Percentiles rank a stretch among this genome's conserved stretches.
These are phyloP conservation scores for Alviniconcha strummeri DNA, from an alignment of 2,888 invertebrate species.

Conservation along the genomic window DNA sequence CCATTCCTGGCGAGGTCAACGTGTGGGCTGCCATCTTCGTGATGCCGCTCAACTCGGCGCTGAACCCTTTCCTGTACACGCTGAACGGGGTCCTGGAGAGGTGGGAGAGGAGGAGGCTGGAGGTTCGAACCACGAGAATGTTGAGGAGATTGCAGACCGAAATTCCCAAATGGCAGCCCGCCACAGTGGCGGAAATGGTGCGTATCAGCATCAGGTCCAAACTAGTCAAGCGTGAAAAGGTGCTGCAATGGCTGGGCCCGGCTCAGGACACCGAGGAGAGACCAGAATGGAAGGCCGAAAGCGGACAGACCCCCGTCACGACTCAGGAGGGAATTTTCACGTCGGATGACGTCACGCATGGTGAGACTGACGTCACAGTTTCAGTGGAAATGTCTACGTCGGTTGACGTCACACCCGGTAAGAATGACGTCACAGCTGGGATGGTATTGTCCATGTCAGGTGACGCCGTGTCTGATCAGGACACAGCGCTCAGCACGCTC, in stretches of 20 bases:
- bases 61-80: slow-evolving; percentile 72
- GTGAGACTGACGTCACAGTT: too few relatives aligned
- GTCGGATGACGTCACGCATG: too few relatives aligned
- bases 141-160: slow-evolving; percentile 17
- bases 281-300: too few relatives aligned
- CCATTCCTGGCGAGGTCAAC: slow-evolving; percentile 37
- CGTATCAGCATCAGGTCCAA: slow-evolving; percentile 1
- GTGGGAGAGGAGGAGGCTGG: neutral
- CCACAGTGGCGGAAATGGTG: neutral
- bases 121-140: neutral
- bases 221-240: neutral
- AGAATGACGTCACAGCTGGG: too few relatives aligned
- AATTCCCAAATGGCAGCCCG: slow-evolving; percentile 14
- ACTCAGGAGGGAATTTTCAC: too few relatives aligned
- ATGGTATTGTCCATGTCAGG: too few relatives aligned
- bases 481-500: too few relatives aligned
- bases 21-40: slow-evolving; percentile 71
- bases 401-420: too few relatives aligned
- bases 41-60: slow-evolving; percentile 76
- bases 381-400: too few relatives aligned
- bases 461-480: too few relatives aligned
- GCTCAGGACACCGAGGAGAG: too few relatives aligned
- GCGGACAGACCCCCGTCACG: too few relatives aligned
- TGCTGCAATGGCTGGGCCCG: neutral
- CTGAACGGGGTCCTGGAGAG: slow-evolving; percentile 35